These are phyloP conservation scores for Lepilemur ruficaudatus DNA, from an alignment of 2,797 vertebrate genomes.

Conservation along the genomic window DNA sequence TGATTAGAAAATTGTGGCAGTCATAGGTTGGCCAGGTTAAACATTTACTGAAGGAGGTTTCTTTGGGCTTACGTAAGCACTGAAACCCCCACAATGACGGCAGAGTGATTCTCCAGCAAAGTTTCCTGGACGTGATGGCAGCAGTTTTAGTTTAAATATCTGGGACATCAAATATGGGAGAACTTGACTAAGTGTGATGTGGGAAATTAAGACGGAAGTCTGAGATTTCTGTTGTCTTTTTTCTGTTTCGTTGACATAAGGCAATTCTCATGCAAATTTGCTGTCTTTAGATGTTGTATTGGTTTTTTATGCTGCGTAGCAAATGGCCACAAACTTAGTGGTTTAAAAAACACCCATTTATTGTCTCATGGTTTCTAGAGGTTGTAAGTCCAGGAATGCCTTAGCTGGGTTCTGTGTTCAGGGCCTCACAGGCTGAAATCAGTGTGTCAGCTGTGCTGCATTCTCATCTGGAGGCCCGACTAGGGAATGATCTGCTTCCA, in stretches of 20 bases:
- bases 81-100: neutral
- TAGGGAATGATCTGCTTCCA: neutral
- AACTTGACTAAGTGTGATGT: neutral
- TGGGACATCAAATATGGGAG: neutral
- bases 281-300: neutral
- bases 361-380: neutral
- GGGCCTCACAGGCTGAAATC: neutral
- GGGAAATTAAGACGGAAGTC: neutral
- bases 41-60: neutral
- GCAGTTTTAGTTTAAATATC: neutral
- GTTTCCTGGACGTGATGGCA: neutral
- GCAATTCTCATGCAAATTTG: neutral
- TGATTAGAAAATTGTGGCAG: neutral
- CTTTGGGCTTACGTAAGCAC: neutral
- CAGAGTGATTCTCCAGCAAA: neutral
- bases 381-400: neutral
- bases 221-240: neutral
- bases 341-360: neutral
- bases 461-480: neutral
- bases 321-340: neutral
- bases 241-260: neutral
- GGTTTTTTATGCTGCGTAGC: neutral
- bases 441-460: neutral
- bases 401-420: neutral
- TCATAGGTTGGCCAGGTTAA: neutral